Evolutionary conservation across 2,113 vertebrate species (phyloP), one percentile per base, ranked within the genome.

Genomic region (Dendropsophus ebraccatus): DNA sequence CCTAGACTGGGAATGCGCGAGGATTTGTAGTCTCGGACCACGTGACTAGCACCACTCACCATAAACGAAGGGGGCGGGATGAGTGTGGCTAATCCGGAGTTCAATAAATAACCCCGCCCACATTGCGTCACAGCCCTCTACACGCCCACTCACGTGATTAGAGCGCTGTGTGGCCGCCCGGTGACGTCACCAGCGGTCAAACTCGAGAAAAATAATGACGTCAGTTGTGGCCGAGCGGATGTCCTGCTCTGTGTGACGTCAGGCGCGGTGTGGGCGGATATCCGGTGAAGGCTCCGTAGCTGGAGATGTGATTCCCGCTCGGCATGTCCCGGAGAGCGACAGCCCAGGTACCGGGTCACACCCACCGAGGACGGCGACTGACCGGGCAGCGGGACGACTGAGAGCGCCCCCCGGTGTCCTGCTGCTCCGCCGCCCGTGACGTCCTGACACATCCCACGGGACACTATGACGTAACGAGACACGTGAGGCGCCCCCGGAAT

Each of bases 261-360:
- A 47, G 37, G 41, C 19, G 47, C 47, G 76, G 28, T 28, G 25
- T 5, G 28, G 77, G 32, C 52, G 77, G 77, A 80, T 80, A 80
- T 80, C 77, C 77, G 77, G 77, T 41, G 11, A 23, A 37, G 28
- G 30, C 32, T 41, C 54, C 0, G 30, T 60, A 54, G 11, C 4
- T 25, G 54, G 35, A 49, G 77, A 41, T 77, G 54, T 60, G 77
- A 62, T 62, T 80, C 19, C 37, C 77, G 30, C 54, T 80, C 54
- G 77, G 77, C 32, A 58, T 60, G 77, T 62, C 32, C 32, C 77
- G 77, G 30, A 80, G 32, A 62, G 32, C 12, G 12, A 35, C 13
- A 30, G 52, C 30, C 28, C 28, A 47, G 73, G 37, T 50, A 41
- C 73, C 73, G n/a, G 41, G 4, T 28, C 58, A 62, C 58, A 17